Conservation (phyloP, 1,140 invertebrate genomes). For the Chironomus striatipennis region DNA sequence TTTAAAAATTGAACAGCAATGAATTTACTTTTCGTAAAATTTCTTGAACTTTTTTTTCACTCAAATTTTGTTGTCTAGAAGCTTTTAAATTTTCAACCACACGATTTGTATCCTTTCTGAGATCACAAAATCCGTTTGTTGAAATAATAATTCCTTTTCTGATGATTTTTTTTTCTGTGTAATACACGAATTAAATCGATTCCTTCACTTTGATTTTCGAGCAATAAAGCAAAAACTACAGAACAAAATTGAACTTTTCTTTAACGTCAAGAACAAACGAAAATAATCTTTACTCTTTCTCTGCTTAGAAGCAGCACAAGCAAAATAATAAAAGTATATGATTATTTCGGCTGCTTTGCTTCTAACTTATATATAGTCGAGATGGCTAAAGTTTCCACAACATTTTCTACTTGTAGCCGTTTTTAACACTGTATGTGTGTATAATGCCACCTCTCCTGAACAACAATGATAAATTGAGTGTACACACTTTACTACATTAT, state of each 20-base stretch:
- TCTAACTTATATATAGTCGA: constrained; percentile 11
- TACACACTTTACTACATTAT: no score
- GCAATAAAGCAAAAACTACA: constrained; percentile 15
- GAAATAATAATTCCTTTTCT: neutral
- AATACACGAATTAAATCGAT: neutral
- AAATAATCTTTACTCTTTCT: constrained; percentile 12
- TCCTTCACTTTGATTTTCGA: neutral
- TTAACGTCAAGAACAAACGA: neutral
- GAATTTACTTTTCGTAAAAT: neutral
- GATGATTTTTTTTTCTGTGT: neutral
- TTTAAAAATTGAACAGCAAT: neutral
- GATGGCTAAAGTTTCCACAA: constrained; percentile 10
- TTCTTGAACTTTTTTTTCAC: neutral
- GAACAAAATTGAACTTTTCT: neutral
- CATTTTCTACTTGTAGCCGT: neutral
- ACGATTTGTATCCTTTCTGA: neutral
- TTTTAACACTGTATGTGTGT: constrained; percentile 2
- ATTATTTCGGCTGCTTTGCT: constrained; percentile 15
- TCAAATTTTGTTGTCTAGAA: constrained; percentile 11
- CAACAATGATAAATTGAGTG: no score
- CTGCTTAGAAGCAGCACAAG: constrained; percentile 22
- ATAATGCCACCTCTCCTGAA: constrained; percentile 2
- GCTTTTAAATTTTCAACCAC: constrained; percentile 7
- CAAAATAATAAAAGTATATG: constrained; percentile 22
- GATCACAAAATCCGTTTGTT: neutral